Evolutionary conservation across 2,888 invertebrate species (phyloP).

Genomic region (Amiota minor): DNA sequence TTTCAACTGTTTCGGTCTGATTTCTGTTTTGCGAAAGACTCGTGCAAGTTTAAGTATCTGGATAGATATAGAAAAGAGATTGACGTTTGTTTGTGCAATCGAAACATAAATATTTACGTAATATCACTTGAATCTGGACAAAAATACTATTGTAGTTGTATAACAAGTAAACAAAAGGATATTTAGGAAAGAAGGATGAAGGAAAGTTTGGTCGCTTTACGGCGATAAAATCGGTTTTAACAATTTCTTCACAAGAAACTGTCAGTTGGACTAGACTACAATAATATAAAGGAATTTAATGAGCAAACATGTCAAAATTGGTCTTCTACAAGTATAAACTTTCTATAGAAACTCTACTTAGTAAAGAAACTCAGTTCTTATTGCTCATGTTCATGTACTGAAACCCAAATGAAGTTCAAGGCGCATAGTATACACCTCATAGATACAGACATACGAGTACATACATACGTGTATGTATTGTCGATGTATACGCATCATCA

Average conservation of each 20-base stretch:
- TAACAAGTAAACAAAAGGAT: conserved; percentile 6
- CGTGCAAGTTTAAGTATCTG: no score
- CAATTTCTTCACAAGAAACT: not conserved
- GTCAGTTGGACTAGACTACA: not conserved
- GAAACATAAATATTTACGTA: conserved; percentile 20
- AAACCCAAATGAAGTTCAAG: conserved; percentile 11
- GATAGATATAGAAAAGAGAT: not conserved
- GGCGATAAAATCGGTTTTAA: not conserved
- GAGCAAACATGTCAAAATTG: conserved; percentile 20
- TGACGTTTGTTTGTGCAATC: conserved; percentile 12
- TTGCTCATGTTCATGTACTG: not conserved
- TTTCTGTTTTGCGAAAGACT: no score
- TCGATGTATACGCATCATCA: not conserved
- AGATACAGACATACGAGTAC: not conserved
- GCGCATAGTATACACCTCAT: not conserved
- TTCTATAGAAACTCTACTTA: not conserved
- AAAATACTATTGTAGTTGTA: no score
- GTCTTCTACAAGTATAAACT: no score
- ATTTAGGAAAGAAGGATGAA: not conserved
- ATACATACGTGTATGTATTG: not conserved
- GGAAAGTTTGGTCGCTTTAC: not conserved
- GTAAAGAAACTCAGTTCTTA: not conserved
- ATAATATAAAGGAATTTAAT: conserved; percentile 8
- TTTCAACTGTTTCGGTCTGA: no score
- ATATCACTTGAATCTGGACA: conserved; percentile 14